Evolutionary conservation across 2,888 invertebrate species (phyloP), one percentile per base, ranked within the genome.

Genomic region (Andrena hattorfiana): DNA sequence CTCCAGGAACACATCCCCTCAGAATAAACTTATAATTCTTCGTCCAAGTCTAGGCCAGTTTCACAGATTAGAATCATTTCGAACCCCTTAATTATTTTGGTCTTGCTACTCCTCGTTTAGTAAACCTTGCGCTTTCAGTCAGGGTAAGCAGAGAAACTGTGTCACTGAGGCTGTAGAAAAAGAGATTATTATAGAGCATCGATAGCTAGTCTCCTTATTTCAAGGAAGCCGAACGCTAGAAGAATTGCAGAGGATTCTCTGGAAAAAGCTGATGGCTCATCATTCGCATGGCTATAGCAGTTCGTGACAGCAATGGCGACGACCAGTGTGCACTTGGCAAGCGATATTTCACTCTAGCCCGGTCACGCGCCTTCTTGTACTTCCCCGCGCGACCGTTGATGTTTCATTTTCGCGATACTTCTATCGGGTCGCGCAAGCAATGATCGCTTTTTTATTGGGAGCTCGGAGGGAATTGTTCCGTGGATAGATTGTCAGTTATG

Each of bases 401-500:
- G 68, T 71, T 72, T 68, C 67, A 56, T 77, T 72, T 68, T 72
- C 72, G 26, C 13, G 48, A n/a, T 13, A 56, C 42, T n/a, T 26
- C 28, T 13, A n/a, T 35, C 49, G 48, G 4, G 8, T n/a, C 8
- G 23, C 48, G 8, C 42, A 42, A 42, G 59, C 51, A 48, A 59
- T 63, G 64, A 73, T 79, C 51, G 78, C 23, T 79, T 74, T 63
- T 63, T 62, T 51, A n/a, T 60, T 64, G 64, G 63, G 7, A 49
- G 13, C 30, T 16, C 13, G 10, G 68, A n/a, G 59, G 16, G 64
- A 64, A 80, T 72, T 73, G 81, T 54, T 67, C 77, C 32, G 7
- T 20, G 35, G 81, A 81, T 69, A 60, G 77, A 73, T 77, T 80
- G 81, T 82, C 79, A 84, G 69, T 72, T 77, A 68, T 35, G 81